Percentiles rank a stretch among this genome's conserved stretches.
These are phyloP conservation scores for Linnaemya vulpina DNA, from an alignment of 2,888 invertebrate genomes.

Conservation along the genomic window DNA sequence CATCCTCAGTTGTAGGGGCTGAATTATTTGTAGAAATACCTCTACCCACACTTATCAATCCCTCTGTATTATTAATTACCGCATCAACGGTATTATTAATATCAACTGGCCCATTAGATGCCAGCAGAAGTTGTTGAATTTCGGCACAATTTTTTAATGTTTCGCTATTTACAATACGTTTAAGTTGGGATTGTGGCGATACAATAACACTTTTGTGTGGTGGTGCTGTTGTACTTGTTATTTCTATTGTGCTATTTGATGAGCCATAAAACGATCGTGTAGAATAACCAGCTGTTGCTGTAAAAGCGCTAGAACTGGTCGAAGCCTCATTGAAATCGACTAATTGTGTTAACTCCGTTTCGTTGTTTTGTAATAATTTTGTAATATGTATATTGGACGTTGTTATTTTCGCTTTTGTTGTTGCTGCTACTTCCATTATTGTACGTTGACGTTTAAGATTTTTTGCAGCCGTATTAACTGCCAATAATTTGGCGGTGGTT, in stretches of 20 bases:
- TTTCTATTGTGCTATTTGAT: constrained; percentile 28
- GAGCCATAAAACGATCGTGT: constrained; percentile 78
- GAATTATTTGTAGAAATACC: constrained; percentile 31
- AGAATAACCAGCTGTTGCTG: constrained; percentile 73
- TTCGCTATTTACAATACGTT: constrained; percentile 54
- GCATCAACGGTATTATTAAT: constrained; percentile 6
- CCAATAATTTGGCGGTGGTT: constrained; percentile 81
- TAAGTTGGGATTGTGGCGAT: constrained; percentile 60
- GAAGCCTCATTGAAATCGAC: constrained; percentile 65
- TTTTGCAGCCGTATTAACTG: constrained; percentile 79
- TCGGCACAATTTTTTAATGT: constrained; percentile 34
- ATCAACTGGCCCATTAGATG: constrained; percentile 25
- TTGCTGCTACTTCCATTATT: constrained; percentile 12
- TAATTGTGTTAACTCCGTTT: constrained; percentile 63
- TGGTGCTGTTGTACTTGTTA: constrained; percentile 9
- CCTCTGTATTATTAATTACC: background rate
- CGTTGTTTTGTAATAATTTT: constrained; percentile 60
- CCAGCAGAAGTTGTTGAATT: constrained; percentile 63
- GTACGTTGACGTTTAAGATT: constrained; percentile 79
- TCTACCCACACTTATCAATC: constrained; percentile 10
- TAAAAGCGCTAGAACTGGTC: constrained; percentile 67
- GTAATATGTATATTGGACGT: constrained; percentile 48
- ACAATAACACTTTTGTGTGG: constrained; percentile 70
- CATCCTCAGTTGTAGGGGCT: constrained; percentile 70
- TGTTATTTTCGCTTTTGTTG: constrained; percentile 33